These are phyloP conservation scores for Pachyseris speciosa DNA, from an alignment of 64 coral and sea anemone genomes.

Conservation along the genomic window DNA sequence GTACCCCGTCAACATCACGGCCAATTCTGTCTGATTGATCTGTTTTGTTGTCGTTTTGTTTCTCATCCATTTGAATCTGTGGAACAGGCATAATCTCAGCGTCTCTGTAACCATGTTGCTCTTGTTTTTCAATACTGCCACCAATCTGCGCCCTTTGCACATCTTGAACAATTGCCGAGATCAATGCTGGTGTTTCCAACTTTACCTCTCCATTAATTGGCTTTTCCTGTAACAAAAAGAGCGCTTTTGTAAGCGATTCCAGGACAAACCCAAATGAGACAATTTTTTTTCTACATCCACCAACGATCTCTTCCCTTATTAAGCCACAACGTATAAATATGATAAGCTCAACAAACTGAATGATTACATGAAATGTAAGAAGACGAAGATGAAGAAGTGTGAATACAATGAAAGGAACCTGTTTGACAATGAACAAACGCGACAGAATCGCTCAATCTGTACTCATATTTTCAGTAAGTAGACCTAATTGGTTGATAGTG, in stretches of 20 bases:
- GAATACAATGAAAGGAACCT: too few species aligned
- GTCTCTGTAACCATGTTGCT: neutral
- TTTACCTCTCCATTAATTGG: constrained; percentile 66
- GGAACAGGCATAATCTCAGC: neutral
- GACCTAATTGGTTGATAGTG: too few species aligned
- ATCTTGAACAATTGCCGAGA: constrained; percentile 89
- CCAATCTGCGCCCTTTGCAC: constrained; percentile 48
- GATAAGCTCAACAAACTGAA: too few species aligned
- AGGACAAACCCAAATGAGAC: neutral
- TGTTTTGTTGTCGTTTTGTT: neutral
- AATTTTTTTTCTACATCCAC: neutral
- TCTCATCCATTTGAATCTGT: neutral
- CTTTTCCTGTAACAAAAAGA: constrained; percentile 58
- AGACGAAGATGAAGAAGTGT: too few species aligned
- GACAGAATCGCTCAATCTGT: too few species aligned
- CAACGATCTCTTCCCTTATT: too few species aligned
- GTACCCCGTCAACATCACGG: neutral
- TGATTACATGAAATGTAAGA: too few species aligned
- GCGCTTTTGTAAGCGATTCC: neutral
- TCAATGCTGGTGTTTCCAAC: constrained; percentile 64
- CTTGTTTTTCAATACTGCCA: neutral
- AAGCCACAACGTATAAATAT: too few species aligned
- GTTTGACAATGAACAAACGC: too few species aligned
- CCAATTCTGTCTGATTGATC: neutral
- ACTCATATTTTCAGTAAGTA: too few species aligned